Base-by-base conservation (phyloP, 1,140 invertebrate species). In the Diachasma alloeum region DNA sequence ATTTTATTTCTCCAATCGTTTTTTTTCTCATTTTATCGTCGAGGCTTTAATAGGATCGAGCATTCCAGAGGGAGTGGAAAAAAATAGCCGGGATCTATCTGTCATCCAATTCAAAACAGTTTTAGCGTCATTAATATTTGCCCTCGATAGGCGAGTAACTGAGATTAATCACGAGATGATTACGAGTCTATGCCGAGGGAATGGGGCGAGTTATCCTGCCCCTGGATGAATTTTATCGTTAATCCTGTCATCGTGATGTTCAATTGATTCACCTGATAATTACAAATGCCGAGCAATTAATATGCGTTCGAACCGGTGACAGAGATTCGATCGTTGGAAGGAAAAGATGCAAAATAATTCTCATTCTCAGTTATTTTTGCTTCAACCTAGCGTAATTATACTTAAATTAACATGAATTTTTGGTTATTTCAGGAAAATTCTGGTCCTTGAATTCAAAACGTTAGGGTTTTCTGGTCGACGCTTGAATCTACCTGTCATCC, bases 111-210 rank as follows among this genome's bases (percentile, higher is more conserved):
- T 74, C 72, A 66, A 74, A 74, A 74, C 53, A 74, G 56, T 39
- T 74, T 66, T 66, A 42, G 44, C 48, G 67, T 70, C 74, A 73
- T 78, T 78, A 76, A 79, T 71, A 72, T 72, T 56, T 44, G 37
- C 19, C 36, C 31, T 11, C 22, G 22, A 71, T 71, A 17, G 10
- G n/a, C n/a, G 36, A 0, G 26, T 31, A 71, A 71, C 37, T n/a
- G 19, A 8, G 31, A 68, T 68, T 78, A 48, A 80, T 72, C 79
- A 81, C 71, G 59, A 73, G 78, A 46, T 69, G 77, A 79, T 78
- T 79, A 46, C 68, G 72, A 59, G 1, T 53, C 17, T 53, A 19
- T 15, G 17, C 6, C n/a, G n/a, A 6, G 48, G 68, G 67, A 36
- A 26, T 17, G 31, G 31, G 31, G 31, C 2, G 6, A 31, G 31